Evolutionary conservation across 1,140 invertebrate species (phyloP).

Genomic region (Sitodiplosis mosellana): DNA sequence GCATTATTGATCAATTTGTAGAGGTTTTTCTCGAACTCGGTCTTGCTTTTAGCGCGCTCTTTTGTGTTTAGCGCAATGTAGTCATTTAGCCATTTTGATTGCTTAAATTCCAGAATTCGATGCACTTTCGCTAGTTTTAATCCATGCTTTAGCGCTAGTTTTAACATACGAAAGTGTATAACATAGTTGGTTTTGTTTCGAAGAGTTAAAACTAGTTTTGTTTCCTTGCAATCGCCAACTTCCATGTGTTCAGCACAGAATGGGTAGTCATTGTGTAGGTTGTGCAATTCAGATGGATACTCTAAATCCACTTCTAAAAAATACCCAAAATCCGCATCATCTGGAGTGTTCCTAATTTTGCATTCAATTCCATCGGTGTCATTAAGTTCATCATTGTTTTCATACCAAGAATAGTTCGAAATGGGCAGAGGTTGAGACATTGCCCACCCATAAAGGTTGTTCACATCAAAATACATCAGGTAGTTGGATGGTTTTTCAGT

Average conservation of each 20-base stretch:
- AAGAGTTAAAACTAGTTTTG: conserved; percentile 22
- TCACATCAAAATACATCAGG: conserved; percentile 30
- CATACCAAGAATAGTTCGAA: conserved; percentile 26
- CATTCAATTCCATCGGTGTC: conserved; percentile 1
- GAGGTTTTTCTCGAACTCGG: conserved; percentile 31
- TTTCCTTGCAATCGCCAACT: conserved; percentile 7
- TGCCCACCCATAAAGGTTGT: conserved; percentile 33
- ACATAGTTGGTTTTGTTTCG: conserved; percentile 25
- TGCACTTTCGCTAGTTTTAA: conserved; percentile 29
- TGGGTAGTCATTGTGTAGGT: conserved; percentile 15
- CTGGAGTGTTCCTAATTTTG: conserved; percentile 9
- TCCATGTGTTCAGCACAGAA: conserved; percentile 24
- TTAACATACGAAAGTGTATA: conserved; percentile 29
- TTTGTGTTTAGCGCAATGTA: conserved; percentile 29
- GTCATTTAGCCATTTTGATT: conserved; percentile 27
- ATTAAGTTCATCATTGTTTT: conserved; percentile 18
- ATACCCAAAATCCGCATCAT: conserved; percentile 27
- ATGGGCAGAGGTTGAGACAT: conserved; percentile 27
- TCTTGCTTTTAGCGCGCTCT: conserved; percentile 17
- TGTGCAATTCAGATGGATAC: conserved; percentile 26
- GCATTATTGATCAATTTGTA: conserved; percentile 31
- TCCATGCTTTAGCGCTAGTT: conserved; percentile 27
- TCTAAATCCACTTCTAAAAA: conserved; percentile 30
- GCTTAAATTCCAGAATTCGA: conserved; percentile 29
- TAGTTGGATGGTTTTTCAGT: conserved; percentile 13